Evolutionary conservation across 2,797 vertebrate species (phyloP), one percentile per base, ranked within the genome.

Genomic region (Podargus strigoides): DNA sequence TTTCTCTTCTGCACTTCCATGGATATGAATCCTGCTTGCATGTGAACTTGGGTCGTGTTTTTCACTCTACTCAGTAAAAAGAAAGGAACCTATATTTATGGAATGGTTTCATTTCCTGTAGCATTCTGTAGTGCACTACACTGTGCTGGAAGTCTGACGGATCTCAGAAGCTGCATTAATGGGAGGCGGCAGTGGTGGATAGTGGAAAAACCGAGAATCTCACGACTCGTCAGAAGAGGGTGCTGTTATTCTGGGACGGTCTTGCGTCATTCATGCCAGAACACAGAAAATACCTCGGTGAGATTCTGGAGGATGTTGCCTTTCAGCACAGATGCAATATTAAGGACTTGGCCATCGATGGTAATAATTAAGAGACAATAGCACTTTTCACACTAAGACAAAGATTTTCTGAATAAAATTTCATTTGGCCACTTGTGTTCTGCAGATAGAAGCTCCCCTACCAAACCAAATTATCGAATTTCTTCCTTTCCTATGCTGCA

Each of bases 191-290:
- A 91, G 59, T 70, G 87, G 72, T 69, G 70, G 79, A 81, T 68
- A 78, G 32, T n/a, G n/a, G 39, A 56, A 83, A 89, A 92, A 72
- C 3, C 4, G 77, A 77, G 87, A 94, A 70, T 36, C 47, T 52
- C 55, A 63, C 2, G 6, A 76, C 77, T 90, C 79, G 88, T 95
- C 92, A 93, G 92, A 95, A 95, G 87, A 95, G 87, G 76, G 89
- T 95, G 89, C 89, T 95, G 73, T 94, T 89, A 95, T 96, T 95
- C 76, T 94, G 87, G 75, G 53, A 87, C 78, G 81, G 17, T 81
- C 32, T 69, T 86, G 66, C 32, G 78, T 76, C 42, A 44, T 36
- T 53, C 0, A 0, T 91, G 82, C 85, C 87, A 95, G 59, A 66
- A 63, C 28, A 73, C 39, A 93, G 59, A 58, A 66, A 91, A 78